Evolutionary conservation across 2,113 vertebrate species (phyloP).

Genomic region (Brachyhypopomus gauderio): DNA sequence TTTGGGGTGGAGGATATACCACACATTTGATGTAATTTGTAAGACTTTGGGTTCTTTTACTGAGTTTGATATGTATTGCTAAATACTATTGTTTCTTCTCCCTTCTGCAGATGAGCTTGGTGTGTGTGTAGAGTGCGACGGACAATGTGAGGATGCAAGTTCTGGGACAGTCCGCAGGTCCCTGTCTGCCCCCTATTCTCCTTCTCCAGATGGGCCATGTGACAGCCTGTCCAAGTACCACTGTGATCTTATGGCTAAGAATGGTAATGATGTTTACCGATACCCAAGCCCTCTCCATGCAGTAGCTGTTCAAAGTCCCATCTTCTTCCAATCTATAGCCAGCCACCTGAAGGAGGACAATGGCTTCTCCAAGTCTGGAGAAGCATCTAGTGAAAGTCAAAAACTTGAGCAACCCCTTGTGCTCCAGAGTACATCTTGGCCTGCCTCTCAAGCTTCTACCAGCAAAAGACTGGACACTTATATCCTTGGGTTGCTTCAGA

Average conservation of each 20-base stretch:
- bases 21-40: not conserved
- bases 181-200: constrained; percentile 79
- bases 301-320: constrained; percentile 85
- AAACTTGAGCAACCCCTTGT: constrained; percentile 66
- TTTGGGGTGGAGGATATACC: constrained; percentile 12
- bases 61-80: constrained; percentile 8
- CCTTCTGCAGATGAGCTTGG: constrained; percentile 80
- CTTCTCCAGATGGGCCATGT: constrained; percentile 75
- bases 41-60: not conserved
- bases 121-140: constrained; percentile 81
- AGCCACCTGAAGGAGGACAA: constrained; percentile 75
- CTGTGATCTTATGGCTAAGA: constrained; percentile 86
- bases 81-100: constrained; percentile 42
- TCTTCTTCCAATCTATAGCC: constrained; percentile 80
- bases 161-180: constrained; percentile 70
- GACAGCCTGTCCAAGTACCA: constrained; percentile 85
- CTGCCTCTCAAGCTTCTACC: constrained; percentile 62
- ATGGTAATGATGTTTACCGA: constrained; percentile 83
- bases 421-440: constrained; percentile 69
- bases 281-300: constrained; percentile 91
- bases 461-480: constrained; percentile 86
- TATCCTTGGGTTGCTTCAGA: constrained; percentile 88
- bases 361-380: constrained; percentile 56
- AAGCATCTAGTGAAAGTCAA: constrained; percentile 63
- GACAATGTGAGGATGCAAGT: constrained; percentile 76